Conservation (phyloP, 2,797 vertebrate species). For the Notoglanidium macrostoma region DNA sequence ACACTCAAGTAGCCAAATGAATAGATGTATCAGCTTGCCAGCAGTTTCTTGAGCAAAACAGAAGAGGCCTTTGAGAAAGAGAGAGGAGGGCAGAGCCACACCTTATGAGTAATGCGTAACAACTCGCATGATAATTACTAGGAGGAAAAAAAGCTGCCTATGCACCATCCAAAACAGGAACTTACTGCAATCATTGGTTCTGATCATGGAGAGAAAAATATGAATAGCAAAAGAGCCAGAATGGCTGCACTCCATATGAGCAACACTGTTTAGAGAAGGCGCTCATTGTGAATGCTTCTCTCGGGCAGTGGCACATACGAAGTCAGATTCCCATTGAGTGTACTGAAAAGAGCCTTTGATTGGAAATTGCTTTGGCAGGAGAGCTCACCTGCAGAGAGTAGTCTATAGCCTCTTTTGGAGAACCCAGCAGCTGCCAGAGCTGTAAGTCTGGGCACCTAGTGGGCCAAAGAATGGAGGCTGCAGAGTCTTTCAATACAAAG, state of each 20-base stretch:
- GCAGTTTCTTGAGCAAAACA: conserved; percentile 64
- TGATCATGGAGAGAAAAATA: conserved; percentile 55
- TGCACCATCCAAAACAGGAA: conserved; percentile 50
- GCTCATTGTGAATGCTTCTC: conserved; percentile 80
- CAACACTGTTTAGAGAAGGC: conserved; percentile 78
- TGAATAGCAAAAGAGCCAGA: conserved; percentile 66
- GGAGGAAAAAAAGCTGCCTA: conserved; percentile 50
- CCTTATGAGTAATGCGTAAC: conserved; percentile 65
- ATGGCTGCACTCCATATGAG: conserved; percentile 80
- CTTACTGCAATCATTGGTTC: conserved; percentile 57
- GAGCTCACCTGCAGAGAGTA: conserved; percentile 85
- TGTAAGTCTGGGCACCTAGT: conserved; percentile 83
- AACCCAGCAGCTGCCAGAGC: conserved; percentile 86
- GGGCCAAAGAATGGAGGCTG: conserved; percentile 78
- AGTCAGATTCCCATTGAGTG: conserved; percentile 83
- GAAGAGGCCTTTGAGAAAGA: conserved; percentile 66
- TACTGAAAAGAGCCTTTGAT: conserved; percentile 83
- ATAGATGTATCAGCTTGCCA: conserved; percentile 69
- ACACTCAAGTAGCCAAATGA: conserved; percentile 69
- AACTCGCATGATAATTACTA: conserved; percentile 62
- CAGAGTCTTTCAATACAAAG: conserved; percentile 83
- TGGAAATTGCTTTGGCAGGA: conserved; percentile 84
- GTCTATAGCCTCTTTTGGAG: conserved; percentile 82
- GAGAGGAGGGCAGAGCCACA: conserved; percentile 61
- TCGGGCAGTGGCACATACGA: conserved; percentile 70